Base-by-base conservation (phyloP, 2,113 vertebrate genomes). In the Malaclemys terrapin region DNA sequence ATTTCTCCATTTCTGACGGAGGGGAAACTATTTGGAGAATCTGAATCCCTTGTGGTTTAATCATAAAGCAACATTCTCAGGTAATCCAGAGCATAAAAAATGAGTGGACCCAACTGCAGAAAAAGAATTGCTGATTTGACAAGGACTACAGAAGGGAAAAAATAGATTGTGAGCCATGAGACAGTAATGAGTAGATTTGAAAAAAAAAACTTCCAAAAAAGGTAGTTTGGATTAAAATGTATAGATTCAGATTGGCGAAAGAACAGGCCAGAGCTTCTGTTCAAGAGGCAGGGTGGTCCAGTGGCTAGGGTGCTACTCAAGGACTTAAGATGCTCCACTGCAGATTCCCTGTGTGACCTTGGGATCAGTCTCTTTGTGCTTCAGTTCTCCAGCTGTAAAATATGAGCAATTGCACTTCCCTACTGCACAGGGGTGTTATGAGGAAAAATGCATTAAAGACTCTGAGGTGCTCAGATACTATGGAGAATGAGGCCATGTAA, bases 161-260 rank as follows among this genome's bases (percentile, higher is more conserved):
- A 88, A 93, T 20, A n/a, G 19, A 62, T 87, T 90, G 35, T 79
- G 83, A 82, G 38, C 47, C 79, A 57, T 79, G 85, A 24, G 38
- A 53, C 20, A 24, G 14, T 56, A 69, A 35, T 57, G 59, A 90
- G 88, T 45, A 19, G 76, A 29, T 54, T 80, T 35, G 8, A 54
- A 54, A 53, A 50, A 53, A 49, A 88, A 85, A 89, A 69, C n/a
- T 80, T 76, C 76, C 91, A 85, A 94, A 89, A 57, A 42, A 2
- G 27, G 22, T 54, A 85, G 65, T 95, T 86, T 79, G 9, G 80
- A 94, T 84, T 87, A 59, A 95, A 96, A 86, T 72, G 38, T 57
- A 72, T 79, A 85, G n/a, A 56, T 24, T 7, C 49, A 5, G 4
- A 78, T 45, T 90, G 50, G 79, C 38, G 83, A 88, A 90, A 89